Evolutionary conservation across 2,888 invertebrate genomes (phyloP).

Genomic region (Altica lythri): DNA sequence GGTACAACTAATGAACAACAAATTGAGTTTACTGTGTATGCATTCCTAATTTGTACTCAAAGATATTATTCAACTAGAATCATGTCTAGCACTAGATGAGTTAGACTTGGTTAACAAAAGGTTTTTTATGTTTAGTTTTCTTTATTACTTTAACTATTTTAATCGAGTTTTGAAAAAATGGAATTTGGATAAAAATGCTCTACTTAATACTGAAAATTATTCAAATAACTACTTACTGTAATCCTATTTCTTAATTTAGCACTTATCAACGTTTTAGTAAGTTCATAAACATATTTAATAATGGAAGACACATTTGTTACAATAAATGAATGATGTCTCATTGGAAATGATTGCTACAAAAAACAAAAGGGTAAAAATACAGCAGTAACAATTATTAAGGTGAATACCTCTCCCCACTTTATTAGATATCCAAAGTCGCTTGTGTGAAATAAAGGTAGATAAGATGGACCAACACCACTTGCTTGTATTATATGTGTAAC

Average conservation of each 20-base stretch:
- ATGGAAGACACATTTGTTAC: slow-evolving; percentile 71
- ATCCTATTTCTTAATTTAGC: slow-evolving; percentile 74
- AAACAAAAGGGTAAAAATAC: slow-evolving; percentile 26
- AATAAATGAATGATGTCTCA: slow-evolving; percentile 79
- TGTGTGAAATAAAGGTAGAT: slow-evolving; percentile 74
- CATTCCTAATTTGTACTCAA: no score
- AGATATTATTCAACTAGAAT: no score
- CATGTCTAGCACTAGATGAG: no score
- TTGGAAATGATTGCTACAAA: slow-evolving; percentile 74
- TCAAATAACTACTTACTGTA: slow-evolving; percentile 63
- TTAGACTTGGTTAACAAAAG: no score
- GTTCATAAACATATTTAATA: slow-evolving; percentile 75
- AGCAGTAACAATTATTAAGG: not conserved
- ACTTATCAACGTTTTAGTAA: slow-evolving; percentile 70
- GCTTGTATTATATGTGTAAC: slow-evolving; percentile 75
- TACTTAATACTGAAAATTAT: no score
- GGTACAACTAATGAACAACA: no score
- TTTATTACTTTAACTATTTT: no score
- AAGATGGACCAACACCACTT: slow-evolving; percentile 65
- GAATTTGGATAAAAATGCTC: no score
- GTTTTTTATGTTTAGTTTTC: no score
- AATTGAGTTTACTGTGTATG: no score
- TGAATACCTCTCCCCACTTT: slow-evolving; percentile 79
- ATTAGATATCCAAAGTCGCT: slow-evolving; percentile 71
- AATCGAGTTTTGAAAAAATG: no score